These are phyloP conservation scores for Paragorgia papillata DNA, from an alignment of 92 coral and sea anemone genomes.

Conservation along the genomic window DNA sequence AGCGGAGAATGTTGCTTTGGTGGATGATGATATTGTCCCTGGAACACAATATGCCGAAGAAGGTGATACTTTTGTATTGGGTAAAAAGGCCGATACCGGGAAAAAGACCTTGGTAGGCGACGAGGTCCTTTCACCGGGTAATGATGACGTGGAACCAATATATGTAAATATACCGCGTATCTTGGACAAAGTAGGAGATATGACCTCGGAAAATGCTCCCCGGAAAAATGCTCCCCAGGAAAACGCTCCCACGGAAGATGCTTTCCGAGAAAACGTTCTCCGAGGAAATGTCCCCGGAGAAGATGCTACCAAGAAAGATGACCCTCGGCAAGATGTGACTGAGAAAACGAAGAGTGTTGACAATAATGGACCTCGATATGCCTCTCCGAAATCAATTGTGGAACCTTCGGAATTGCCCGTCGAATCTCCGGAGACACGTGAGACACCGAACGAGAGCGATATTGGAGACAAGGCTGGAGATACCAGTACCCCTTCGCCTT, in stretches of 20 bases:
- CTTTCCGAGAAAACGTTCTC: neutral
- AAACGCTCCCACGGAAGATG: too few relatives aligned
- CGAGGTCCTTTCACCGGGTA: neutral
- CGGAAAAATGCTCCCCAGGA: neutral
- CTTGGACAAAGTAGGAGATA: neutral
- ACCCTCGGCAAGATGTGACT: neutral
- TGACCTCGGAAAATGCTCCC: neutral
- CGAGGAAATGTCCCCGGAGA: neutral
- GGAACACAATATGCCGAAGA: neutral
- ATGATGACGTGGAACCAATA: neutral
- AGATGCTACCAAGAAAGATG: neutral
- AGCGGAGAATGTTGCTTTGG: neutral
- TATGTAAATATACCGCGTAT: neutral
- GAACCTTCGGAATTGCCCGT: neutral
- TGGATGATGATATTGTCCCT: neutral
- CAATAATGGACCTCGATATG: neutral
- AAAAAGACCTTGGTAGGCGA: neutral
- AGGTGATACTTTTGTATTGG: neutral
- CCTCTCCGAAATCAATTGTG: neutral
- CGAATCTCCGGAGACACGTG: neutral
- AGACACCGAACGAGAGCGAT: neutral
- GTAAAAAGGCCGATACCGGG: neutral
- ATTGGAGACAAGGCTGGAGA: neutral
- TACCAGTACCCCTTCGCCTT: neutral
- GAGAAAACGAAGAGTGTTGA: neutral